Evolutionary conservation across 2,888 invertebrate genomes (phyloP).

Genomic region (Galeruca laticollis): DNA sequence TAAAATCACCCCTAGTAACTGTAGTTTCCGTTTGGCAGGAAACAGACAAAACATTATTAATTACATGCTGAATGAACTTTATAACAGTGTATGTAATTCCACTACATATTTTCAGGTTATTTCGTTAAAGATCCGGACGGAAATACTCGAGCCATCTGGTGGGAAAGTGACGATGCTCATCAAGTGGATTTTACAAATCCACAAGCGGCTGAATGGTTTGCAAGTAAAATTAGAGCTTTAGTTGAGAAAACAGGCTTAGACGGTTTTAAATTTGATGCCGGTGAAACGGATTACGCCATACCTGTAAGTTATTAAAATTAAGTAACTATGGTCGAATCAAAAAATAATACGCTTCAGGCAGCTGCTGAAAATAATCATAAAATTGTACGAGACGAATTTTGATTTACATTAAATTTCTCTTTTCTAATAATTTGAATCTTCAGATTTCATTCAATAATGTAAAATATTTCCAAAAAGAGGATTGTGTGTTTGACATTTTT

Average conservation of each 20-base stretch:
- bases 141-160: conserved; percentile 67
- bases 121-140: conserved; percentile 69
- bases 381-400: too few species aligned
- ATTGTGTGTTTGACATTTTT: background rate
- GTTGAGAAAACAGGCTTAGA: conserved; percentile 76
- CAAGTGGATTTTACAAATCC: conserved; percentile 82
- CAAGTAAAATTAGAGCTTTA: conserved; percentile 68
- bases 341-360: too few species aligned
- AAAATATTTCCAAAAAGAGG: background rate
- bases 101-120: conserved; percentile 60
- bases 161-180: conserved; percentile 71
- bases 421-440: too few species aligned
- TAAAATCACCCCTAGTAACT: too few species aligned
- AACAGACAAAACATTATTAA: too few species aligned
- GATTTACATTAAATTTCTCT: too few species aligned
- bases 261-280: conserved; percentile 86
- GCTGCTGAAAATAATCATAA: too few species aligned
- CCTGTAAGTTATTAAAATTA: conserved; percentile 63
- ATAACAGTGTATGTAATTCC: conserved; percentile 12
- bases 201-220: conserved; percentile 74
- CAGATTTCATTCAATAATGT: too few species aligned
- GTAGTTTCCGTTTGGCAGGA: too few species aligned
- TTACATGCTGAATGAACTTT: too few species aligned
- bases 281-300: conserved; percentile 79
- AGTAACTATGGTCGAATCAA: background rate